Conservation (phyloP, 2,797 vertebrate genomes). For the Brachyrhaphis roseni region DNA sequence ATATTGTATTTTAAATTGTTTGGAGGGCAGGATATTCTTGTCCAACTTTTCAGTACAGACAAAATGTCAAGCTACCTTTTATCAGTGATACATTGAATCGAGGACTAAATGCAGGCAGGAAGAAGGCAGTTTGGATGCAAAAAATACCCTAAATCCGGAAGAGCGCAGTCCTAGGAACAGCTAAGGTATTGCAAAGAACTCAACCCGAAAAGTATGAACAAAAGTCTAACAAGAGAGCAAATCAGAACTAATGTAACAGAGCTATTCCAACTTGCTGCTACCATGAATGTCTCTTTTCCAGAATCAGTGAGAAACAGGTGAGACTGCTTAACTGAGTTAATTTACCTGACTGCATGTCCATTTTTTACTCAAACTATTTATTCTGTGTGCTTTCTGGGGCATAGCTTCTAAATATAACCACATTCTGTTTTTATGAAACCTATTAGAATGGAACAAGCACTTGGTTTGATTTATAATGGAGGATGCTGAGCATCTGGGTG, state of each 20-base stretch:
- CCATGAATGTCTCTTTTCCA: not conserved
- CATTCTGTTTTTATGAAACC: conserved; percentile 24
- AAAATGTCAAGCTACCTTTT: not conserved
- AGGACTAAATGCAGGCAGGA: not conserved
- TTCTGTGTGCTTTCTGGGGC: not conserved
- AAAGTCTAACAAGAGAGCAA: not conserved
- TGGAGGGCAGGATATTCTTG: no score
- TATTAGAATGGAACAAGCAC: conserved; percentile 23
- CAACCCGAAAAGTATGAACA: not conserved
- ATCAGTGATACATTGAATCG: not conserved
- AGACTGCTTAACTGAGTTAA: not conserved
- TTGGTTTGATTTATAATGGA: conserved; percentile 41
- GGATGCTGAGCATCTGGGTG: conserved; percentile 31
- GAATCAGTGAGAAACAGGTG: not conserved
- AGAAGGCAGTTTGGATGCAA: not conserved
- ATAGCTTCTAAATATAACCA: conserved; percentile 14
- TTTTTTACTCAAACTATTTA: conserved; percentile 3
- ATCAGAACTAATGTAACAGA: not conserved
- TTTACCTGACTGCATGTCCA: not conserved
- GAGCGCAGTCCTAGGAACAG: no score
- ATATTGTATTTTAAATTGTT: no score
- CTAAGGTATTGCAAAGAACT: not conserved
- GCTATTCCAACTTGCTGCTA: not conserved
- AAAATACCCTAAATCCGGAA: not conserved
- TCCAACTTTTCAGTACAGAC: no score